A percentile compares a stretch with the other conserved stretches of the same genome.
phyloP scores from a whole-genome alignment of 2,113 vertebrate species.

The Pterocles burchelli region DNA sequence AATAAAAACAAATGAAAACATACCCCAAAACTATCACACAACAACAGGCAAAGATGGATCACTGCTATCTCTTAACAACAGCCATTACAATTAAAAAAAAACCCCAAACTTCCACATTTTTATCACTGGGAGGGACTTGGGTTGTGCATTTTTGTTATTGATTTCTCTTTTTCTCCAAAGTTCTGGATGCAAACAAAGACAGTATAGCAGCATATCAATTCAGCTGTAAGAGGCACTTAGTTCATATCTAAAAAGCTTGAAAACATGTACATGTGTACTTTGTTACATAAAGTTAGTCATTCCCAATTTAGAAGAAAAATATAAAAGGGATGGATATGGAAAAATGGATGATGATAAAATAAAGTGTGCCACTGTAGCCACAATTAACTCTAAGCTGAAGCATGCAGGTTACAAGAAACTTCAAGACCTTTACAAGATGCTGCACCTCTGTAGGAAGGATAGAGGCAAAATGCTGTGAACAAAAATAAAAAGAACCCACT shows the following conservation, averaged over 20 bases:
- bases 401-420: slow-evolving; percentile 50
- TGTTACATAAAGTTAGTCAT: not conserved
- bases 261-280: not conserved
- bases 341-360: not conserved
- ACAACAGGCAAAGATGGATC: not conserved
- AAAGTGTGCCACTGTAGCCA: slow-evolving; percentile 4
- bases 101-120: slow-evolving; percentile 14
- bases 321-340: not conserved
- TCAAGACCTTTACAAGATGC: slow-evolving; percentile 47
- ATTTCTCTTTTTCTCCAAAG: not conserved
- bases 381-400: slow-evolving; percentile 22
- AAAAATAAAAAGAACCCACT: slow-evolving; percentile 54
- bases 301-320: slow-evolving; percentile 5
- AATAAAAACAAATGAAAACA: not conserved
- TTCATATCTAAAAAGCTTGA: not conserved
- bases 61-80: slow-evolving; percentile 3
- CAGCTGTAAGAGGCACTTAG: not conserved
- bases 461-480: slow-evolving; percentile 54
- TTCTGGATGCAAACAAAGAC: not conserved
- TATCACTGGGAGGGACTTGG: not conserved
- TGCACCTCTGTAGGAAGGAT: slow-evolving; percentile 34
- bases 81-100: slow-evolving; percentile 33
- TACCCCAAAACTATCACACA: not conserved
- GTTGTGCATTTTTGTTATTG: not conserved
- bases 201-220: not conserved